Conservation (phyloP, 2,888 invertebrate species). For the Melieria picta region DNA sequence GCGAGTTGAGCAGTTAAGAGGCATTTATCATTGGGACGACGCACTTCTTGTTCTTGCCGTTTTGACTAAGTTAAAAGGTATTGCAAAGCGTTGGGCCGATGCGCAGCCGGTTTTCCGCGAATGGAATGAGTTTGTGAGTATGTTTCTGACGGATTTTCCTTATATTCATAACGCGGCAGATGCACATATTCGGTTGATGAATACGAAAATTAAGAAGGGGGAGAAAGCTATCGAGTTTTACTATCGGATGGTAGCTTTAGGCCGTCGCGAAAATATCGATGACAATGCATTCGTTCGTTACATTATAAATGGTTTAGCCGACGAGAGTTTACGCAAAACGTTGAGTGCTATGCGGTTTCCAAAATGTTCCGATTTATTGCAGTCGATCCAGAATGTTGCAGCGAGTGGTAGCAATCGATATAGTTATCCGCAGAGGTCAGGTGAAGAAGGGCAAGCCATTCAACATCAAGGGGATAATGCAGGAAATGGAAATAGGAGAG, state of each 20-base stretch:
- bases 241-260: constrained; percentile 35
- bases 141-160: constrained; percentile 37
- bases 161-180: constrained; percentile 31
- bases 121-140: constrained; percentile 30
- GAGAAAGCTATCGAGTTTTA: constrained; percentile 33
- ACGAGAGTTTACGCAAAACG: constrained; percentile 15
- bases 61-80: constrained; percentile 27
- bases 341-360: constrained; percentile 10
- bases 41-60: constrained; percentile 31
- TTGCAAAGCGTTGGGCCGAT: constrained; percentile 36
- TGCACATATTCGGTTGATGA: constrained; percentile 39
- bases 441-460: background rate
- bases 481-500: background rate
- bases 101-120: constrained; percentile 31
- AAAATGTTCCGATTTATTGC: constrained; percentile 33
- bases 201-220: constrained; percentile 22
- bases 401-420: background rate
- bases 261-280: constrained; percentile 35
- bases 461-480: background rate
- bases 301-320: constrained; percentile 22
- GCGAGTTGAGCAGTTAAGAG: constrained; percentile 29
- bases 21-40: constrained; percentile 32
- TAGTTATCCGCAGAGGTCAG: background rate
- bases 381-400: background rate
- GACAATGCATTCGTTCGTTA: constrained; percentile 19